Conservation (phyloP, 2,113 vertebrate genomes). For the Etia nguti region DNA sequence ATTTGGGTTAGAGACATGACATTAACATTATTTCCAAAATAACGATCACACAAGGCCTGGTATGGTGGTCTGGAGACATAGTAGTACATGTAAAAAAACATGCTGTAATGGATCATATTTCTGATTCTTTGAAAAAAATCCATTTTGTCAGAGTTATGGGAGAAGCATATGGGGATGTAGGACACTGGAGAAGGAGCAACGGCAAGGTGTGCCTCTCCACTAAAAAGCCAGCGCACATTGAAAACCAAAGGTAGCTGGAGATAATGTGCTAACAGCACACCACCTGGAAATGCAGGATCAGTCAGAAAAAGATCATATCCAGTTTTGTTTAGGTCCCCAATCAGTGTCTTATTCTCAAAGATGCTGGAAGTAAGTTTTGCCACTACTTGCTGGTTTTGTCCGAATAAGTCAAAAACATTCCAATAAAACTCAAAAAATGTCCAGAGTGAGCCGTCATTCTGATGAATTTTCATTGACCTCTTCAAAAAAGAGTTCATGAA, state of each 20-base stretch:
- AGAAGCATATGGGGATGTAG: slow-evolving; percentile 50
- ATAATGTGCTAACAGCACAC: slow-evolving; percentile 56
- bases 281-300: slow-evolving; percentile 55
- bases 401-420: slow-evolving; percentile 8
- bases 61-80: slow-evolving; percentile 36
- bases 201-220: slow-evolving; percentile 53
- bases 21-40: slow-evolving; percentile 34
- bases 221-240: slow-evolving; percentile 55
- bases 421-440: slow-evolving; percentile 26
- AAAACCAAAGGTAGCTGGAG: slow-evolving; percentile 64
- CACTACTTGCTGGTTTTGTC: neutral
- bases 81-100: slow-evolving; percentile 13
- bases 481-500: slow-evolving; percentile 45
- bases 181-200: slow-evolving; percentile 62
- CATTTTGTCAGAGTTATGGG: slow-evolving; percentile 47
- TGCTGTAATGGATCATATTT: slow-evolving; percentile 31
- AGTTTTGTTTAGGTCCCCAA: slow-evolving; percentile 16
- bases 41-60: slow-evolving; percentile 38
- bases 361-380: slow-evolving; percentile 22
- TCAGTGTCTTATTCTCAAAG: slow-evolving; percentile 46
- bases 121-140: slow-evolving; percentile 47
- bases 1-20: neutral
- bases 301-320: slow-evolving; percentile 57
- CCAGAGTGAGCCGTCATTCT: neutral
- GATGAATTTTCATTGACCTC: slow-evolving; percentile 22